phyloP scores from a whole-genome alignment of 1,140 invertebrate species.

The Penaeus vannamei region DNA sequence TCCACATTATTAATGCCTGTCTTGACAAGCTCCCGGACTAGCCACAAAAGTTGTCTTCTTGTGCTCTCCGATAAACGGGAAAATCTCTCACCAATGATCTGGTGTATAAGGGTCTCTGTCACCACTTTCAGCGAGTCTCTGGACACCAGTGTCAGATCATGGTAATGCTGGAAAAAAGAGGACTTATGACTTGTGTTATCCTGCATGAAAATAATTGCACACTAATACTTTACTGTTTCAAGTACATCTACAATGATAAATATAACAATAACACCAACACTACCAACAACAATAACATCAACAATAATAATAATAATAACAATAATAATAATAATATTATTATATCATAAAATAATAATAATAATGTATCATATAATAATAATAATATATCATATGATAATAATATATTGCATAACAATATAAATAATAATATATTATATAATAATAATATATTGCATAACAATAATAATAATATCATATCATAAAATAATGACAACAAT shows the following conservation, averaged over 20 bases:
- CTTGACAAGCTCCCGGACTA: slow-evolving; percentile 80
- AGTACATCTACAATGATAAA: background rate
- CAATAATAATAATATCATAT: slow-evolving; percentile 35
- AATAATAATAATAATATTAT: slow-evolving; percentile 32
- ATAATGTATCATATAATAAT: background rate
- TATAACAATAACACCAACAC: too few species aligned
- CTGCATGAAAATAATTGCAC: too few species aligned
- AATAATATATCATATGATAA: slow-evolving; percentile 25
- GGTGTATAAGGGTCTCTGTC: slow-evolving; percentile 81
- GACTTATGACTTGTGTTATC: background rate
- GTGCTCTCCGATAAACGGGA: slow-evolving; percentile 77
- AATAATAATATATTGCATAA: background rate
- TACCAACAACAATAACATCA: too few species aligned
- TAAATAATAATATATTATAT: slow-evolving; percentile 26
- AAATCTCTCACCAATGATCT: slow-evolving; percentile 91
- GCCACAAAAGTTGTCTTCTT: slow-evolving; percentile 75
- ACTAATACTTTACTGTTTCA: slow-evolving; percentile 1
- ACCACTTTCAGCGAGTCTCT: slow-evolving; percentile 90
- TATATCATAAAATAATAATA: background rate
- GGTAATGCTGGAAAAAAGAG: slow-evolving; percentile 79
- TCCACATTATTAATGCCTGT: slow-evolving; percentile 89
- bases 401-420: background rate
- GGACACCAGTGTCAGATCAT: slow-evolving; percentile 90
- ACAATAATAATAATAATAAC: background rate
- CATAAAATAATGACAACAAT: too few species aligned